phyloP scores from a whole-genome alignment of 1,140 invertebrate genomes.

The Brachionus paranguensis region DNA sequence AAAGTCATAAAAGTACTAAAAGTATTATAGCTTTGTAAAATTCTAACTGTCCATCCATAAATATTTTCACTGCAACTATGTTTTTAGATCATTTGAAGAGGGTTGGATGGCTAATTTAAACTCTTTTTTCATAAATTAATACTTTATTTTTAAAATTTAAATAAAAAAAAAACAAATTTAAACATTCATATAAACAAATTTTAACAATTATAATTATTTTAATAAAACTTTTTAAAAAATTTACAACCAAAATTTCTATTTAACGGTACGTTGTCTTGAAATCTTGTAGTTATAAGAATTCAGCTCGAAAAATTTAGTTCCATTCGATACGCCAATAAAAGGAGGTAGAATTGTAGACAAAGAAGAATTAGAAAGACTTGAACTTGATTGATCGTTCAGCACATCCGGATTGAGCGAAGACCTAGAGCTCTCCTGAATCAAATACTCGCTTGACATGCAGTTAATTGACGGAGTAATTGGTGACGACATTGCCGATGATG shows the following conservation, averaged over 20 bases:
- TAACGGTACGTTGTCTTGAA: conserved; percentile 2
- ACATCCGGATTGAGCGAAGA: background rate
- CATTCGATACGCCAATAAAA: background rate
- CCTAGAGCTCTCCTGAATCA: background rate
- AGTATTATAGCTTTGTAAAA: too few relatives aligned
- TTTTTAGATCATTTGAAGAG: too few relatives aligned
- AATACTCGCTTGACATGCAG: background rate
- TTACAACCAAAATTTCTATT: background rate
- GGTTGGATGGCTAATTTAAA: too few relatives aligned
- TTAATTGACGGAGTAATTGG: background rate
- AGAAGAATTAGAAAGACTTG: background rate
- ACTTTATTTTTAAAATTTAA: background rate
- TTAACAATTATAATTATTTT: background rate
- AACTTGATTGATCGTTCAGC: background rate
- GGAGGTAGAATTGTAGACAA: conserved; percentile 4
- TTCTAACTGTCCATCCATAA: too few relatives aligned
- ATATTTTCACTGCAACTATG: too few relatives aligned
- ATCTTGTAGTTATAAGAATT: conserved; percentile 10
- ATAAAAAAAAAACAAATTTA: background rate
- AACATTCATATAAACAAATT: background rate
- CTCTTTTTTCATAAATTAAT: background rate
- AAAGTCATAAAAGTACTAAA: too few relatives aligned
- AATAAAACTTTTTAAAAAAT: background rate
- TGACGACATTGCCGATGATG: background rate
- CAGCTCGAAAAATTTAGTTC: background rate